Base-by-base conservation (phyloP, 2,797 vertebrate genomes). In the Sebastes umbrosus region DNA sequence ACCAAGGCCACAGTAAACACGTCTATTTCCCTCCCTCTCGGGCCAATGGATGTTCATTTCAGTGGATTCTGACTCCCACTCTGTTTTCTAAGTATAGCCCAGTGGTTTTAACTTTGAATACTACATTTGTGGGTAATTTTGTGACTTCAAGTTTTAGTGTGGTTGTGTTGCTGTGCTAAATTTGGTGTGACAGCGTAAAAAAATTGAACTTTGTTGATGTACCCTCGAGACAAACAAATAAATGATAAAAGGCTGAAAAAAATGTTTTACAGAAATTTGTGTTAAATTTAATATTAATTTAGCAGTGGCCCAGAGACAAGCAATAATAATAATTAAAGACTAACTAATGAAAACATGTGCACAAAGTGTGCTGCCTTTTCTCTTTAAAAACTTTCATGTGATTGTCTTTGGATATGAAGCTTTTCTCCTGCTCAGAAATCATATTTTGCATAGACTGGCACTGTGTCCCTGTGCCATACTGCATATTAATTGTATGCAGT, bases 1-100 rank as follows among this genome's bases (percentile, higher is more conserved):
- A 50, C 29, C 36, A 59, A 57, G 50, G 54, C 64, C 58, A 52
- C 32, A 27, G 58, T 59, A 67, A 71, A 64, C 64, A 87, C 32
- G 36, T 55, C 2, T 22, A 9, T 27, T 50, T 39, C 20, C 9
- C 27, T 22, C 12, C 50, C 20, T 59, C 10, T 24, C 16, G 2
- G 50, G 8, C 25, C 36, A 22, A 11, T 16, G 55, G 13, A 13
- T 36, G 36, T 66, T 75, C 5, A 27, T 65, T 27, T n/a, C 14
- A 54, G 10, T 4, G 12, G 27, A 27, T 6, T 43, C 22, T 69
- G n/a, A 59, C 31, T 78, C 12, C 25, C 60, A 58, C 27, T 22
- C 11, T 52, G 43, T 25, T 13, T 14, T 16, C 18, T 29, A 24
- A 69, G 6, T 22, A 9, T 14, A 68, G 64, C 36, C 12, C 36